phyloP scores from a whole-genome alignment of 2,113 vertebrate species.

The Xyliphius kryptos region DNA sequence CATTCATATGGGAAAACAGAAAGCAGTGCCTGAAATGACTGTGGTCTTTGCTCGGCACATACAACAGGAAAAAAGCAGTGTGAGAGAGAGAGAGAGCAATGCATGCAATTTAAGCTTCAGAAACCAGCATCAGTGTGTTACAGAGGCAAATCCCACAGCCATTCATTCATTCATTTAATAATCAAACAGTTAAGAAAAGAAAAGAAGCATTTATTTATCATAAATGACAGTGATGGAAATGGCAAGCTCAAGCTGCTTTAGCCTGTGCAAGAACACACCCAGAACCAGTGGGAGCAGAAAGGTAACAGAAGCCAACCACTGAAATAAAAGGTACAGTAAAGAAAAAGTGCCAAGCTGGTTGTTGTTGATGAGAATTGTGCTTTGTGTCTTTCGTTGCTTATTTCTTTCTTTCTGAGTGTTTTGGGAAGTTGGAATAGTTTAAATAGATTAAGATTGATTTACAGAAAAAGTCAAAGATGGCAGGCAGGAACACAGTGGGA shows the following conservation, averaged over 20 bases:
- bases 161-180: conserved; percentile 39
- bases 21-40: conserved; percentile 34
- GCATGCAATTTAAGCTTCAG: conserved; percentile 35
- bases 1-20: conserved; percentile 26
- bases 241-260: conserved; percentile 66
- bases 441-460: no score
- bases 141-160: no score
- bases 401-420: no score
- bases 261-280: conserved; percentile 43
- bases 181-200: conserved; percentile 34
- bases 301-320: conserved; percentile 48
- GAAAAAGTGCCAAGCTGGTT: conserved; percentile 37
- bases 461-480: no score
- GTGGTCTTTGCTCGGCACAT: conserved; percentile 23
- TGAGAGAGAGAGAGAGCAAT: conserved; percentile 18
- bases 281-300: conserved; percentile 35
- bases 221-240: conserved; percentile 76
- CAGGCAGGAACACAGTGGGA: no score
- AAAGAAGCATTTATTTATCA: conserved; percentile 39
- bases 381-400: no score
- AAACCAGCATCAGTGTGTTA: conserved; percentile 36
- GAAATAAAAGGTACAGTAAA: conserved; percentile 40
- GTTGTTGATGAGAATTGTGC: no score
- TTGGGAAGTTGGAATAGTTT: no score
- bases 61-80: no score